These are phyloP conservation scores for Nematopogon swammerdamellus DNA, from an alignment of 2,888 invertebrate genomes.

Conservation along the genomic window DNA sequence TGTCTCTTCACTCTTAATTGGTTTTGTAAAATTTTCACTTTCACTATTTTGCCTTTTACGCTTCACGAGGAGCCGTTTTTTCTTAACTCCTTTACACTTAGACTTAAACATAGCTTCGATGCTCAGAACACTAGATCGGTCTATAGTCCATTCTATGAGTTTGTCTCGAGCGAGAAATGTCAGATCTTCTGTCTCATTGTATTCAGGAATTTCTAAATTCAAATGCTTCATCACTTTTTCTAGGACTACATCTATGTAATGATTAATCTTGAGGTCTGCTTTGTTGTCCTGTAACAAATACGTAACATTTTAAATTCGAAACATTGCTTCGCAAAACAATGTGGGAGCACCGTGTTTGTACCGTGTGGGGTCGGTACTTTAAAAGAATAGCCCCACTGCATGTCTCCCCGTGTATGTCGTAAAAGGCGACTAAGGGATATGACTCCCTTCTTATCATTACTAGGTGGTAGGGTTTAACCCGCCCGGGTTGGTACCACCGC, in stretches of 20 bases:
- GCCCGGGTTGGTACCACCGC: no score
- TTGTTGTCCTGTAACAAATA: constrained; percentile 73
- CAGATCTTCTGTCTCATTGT: constrained; percentile 63
- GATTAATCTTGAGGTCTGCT: constrained; percentile 83
- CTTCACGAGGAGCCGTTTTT: constrained; percentile 35
- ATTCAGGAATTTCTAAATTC: constrained; percentile 70
- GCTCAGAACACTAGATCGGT: constrained; percentile 53
- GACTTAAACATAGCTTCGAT: constrained; percentile 58
- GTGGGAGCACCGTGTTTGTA: no score
- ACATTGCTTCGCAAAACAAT: no score
- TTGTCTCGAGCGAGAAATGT: constrained; percentile 48
- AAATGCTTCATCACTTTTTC: constrained; percentile 71
- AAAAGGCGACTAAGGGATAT: no score
- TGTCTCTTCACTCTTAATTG: not conserved
- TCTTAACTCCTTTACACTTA: constrained; percentile 46
- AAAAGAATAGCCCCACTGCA: no score
- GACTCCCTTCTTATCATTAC: no score
- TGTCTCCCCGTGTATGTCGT: no score
- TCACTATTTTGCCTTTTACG: constrained; percentile 18
- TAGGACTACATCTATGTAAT: constrained; percentile 85
- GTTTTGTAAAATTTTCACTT: not conserved
- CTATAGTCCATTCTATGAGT: constrained; percentile 72
- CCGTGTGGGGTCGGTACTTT: no score
- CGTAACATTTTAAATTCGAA: no score
- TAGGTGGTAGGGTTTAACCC: no score